These are phyloP conservation scores for Sarcophaga peregrina DNA, from an alignment of 1,140 invertebrate species.

Conservation along the genomic window DNA sequence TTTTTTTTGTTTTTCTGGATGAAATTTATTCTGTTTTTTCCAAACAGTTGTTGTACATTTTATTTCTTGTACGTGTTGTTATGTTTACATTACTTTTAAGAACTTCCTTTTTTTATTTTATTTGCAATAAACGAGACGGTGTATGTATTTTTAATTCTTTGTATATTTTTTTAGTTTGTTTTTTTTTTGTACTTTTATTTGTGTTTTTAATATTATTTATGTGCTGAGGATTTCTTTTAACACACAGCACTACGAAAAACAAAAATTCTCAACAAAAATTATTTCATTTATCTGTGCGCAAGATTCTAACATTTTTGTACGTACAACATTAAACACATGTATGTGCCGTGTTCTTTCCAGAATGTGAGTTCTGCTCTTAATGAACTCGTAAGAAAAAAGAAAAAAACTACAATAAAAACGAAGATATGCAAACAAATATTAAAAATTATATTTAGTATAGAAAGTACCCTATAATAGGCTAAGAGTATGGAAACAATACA, in stretches of 20 bases:
- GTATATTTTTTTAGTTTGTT: background rate
- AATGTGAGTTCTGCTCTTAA: conserved; percentile 22
- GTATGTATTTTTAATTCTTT: background rate
- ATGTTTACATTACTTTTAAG: conserved; percentile 22
- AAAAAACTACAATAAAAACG: background rate
- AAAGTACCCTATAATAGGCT: no score
- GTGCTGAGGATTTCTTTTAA: background rate
- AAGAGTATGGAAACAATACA: no score
- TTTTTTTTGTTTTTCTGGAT: no score
- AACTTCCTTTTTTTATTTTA: background rate
- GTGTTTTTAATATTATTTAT: conserved; percentile 22
- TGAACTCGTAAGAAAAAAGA: conserved; percentile 9
- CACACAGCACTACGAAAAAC: background rate
- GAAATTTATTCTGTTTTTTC: no score
- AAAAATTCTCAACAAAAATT: background rate
- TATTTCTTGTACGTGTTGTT: background rate
- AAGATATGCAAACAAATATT: background rate
- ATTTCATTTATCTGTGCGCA: conserved; percentile 26
- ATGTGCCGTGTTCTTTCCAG: background rate
- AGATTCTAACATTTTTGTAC: conserved; percentile 38
- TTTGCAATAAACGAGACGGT: background rate
- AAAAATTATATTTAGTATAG: no score
- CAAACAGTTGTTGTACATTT: background rate
- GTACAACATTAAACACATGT: conserved; percentile 21
- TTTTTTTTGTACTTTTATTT: no score